These are phyloP conservation scores for Saturnia pavonia DNA, from an alignment of 2,888 invertebrate genomes.

Conservation along the genomic window DNA sequence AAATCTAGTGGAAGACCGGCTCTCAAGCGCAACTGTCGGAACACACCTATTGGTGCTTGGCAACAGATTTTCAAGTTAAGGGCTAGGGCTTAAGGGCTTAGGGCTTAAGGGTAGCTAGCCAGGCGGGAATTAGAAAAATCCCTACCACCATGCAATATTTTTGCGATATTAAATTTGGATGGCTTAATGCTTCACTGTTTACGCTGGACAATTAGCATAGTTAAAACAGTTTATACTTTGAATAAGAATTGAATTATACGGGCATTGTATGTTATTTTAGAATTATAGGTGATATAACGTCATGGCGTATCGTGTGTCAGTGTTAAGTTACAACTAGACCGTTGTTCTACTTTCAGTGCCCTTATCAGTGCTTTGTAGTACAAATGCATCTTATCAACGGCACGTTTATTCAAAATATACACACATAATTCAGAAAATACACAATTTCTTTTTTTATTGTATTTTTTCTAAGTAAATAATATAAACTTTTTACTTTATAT, in stretches of 20 bases:
- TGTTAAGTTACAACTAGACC: not conserved
- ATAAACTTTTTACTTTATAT: too few relatives aligned
- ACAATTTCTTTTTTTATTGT: not conserved
- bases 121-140: too few relatives aligned
- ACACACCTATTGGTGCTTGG: too few relatives aligned
- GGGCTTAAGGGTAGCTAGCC: too few relatives aligned
- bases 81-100: too few relatives aligned
- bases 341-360: slow-evolving; percentile 2
- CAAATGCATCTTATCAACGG: slow-evolving; percentile 12
- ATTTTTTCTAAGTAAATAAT: too few relatives aligned
- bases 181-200: not conserved
- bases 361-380: slow-evolving; percentile 5
- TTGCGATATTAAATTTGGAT: not conserved
- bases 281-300: not conserved
- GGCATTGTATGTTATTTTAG: not conserved
- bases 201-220: not conserved
- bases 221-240: not conserved
- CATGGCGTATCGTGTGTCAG: not conserved
- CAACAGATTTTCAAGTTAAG: too few relatives aligned
- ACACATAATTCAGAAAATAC: too few relatives aligned
- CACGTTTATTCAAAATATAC: not conserved
- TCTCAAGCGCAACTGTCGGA: too few relatives aligned
- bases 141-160: too few relatives aligned
- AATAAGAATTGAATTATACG: not conserved
- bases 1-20: too few relatives aligned